Conservation (phyloP, 2,888 invertebrate species). For the Sarcophaga subvicina region DNA sequence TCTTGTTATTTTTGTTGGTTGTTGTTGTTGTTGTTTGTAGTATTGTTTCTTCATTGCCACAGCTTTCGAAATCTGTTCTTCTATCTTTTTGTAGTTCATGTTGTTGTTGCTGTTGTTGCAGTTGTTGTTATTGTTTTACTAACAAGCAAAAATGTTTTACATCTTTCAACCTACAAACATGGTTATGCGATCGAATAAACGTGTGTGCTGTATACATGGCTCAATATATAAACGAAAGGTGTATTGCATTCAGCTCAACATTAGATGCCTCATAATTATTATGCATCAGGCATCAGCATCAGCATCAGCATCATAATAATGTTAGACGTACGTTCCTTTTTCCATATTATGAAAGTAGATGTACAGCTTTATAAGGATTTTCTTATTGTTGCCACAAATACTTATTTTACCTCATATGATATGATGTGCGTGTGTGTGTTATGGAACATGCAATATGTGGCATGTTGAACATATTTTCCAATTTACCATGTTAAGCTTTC, state of each 20-base stretch:
- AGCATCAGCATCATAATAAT: not conserved
- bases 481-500: constrained; percentile 63
- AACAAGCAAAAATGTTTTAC: constrained; percentile 38
- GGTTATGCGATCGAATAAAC: constrained; percentile 17
- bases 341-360: not conserved
- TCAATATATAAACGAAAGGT: not conserved
- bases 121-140: constrained; percentile 21
- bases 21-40: constrained; percentile 15
- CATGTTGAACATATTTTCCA: constrained; percentile 62
- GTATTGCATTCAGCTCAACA: not conserved
- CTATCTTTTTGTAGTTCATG: not conserved
- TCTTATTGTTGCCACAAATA: not conserved
- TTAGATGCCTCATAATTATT: constrained; percentile 59
- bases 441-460: constrained; percentile 41
- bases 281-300: constrained; percentile 60
- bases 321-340: not conserved
- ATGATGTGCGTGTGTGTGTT: not conserved
- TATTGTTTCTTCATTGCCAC: not conserved
- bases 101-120: constrained; percentile 23
- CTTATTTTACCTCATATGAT: not conserved
- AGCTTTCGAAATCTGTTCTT: not conserved
- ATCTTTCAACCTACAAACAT: constrained; percentile 35
- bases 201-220: no score
- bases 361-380: constrained; percentile 19
- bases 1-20: constrained; percentile 31